A percentile compares a stretch with the other conserved stretches of the same genome.
phyloP scores from a whole-genome alignment of 2,797 vertebrate species.

The Eulemur rubriventer region DNA sequence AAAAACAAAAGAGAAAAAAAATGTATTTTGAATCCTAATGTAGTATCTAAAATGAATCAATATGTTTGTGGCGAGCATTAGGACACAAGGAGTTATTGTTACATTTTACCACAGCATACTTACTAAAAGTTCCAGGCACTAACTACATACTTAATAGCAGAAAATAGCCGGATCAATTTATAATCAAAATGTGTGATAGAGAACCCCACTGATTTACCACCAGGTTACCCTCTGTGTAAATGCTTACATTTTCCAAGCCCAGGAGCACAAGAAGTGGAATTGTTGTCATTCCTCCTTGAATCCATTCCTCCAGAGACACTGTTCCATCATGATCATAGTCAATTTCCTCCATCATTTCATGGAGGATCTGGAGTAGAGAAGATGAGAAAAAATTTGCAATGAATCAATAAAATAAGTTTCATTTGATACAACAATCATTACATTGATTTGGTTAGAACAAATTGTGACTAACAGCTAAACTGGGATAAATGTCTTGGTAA shows the following conservation, averaged over 20 bases:
- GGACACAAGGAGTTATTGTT: background rate
- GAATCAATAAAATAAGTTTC: background rate
- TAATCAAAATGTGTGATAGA: background rate
- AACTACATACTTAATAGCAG: background rate
- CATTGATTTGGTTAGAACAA: background rate
- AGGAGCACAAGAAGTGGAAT: conserved; percentile 95
- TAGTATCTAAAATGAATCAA: background rate
- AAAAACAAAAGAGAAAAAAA: background rate
- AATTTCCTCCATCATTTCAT: conserved; percentile 99
- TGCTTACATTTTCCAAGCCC: conserved; percentile 93
- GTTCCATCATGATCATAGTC: conserved; percentile 96
- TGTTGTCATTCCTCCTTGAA: conserved; percentile 97
- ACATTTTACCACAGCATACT: background rate
- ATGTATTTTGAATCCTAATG: background rate
- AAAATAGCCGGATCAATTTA: background rate
- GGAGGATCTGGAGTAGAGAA: conserved; percentile 89
- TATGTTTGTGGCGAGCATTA: background rate
- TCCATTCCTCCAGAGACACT: conserved; percentile 96
- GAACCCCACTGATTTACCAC: background rate
- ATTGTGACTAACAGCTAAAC: background rate
- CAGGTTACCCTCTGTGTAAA: background rate
- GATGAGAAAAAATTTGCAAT: background rate
- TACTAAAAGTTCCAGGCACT: background rate
- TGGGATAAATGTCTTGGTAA: background rate
- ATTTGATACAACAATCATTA: background rate